These are phyloP conservation scores for Drosophila barbarae DNA, from an alignment of 2,888 invertebrate species.

Conservation along the genomic window DNA sequence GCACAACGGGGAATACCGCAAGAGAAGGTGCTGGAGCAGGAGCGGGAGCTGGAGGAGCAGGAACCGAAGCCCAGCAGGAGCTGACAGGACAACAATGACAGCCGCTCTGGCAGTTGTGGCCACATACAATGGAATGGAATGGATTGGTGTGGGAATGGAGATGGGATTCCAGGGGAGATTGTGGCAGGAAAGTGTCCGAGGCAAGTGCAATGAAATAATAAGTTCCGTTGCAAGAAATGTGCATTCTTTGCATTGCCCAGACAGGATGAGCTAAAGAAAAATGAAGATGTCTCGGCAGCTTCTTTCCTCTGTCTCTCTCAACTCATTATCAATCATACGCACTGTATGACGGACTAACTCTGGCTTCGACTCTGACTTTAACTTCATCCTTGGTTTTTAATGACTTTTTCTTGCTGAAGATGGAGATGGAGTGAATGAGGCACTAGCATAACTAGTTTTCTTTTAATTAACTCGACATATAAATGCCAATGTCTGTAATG, in stretches of 20 bases:
- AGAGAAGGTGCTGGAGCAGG: slow-evolving; percentile 2
- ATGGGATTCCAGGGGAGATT: not conserved
- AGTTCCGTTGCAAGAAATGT: slow-evolving; percentile 63
- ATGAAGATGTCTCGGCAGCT: slow-evolving; percentile 40
- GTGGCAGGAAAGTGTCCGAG: slow-evolving; percentile 19
- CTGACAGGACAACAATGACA: slow-evolving; percentile 26
- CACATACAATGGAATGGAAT: slow-evolving; percentile 16
- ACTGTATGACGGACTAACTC: slow-evolving; percentile 40
- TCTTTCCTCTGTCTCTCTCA: slow-evolving; percentile 3
- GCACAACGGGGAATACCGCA: slow-evolving; percentile 20
- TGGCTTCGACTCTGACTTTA: slow-evolving; percentile 20
- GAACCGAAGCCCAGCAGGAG: slow-evolving; percentile 20
- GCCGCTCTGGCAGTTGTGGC: slow-evolving; percentile 16
- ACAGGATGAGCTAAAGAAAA: slow-evolving; percentile 14
- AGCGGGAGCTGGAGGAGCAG: slow-evolving; percentile 5
- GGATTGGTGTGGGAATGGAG: not conserved
- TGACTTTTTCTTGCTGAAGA: slow-evolving; percentile 56
- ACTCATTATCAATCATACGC: slow-evolving; percentile 73
- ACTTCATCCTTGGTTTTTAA: slow-evolving; percentile 56
- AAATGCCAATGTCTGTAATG: slow-evolving; percentile 58
- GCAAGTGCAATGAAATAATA: slow-evolving; percentile 50
- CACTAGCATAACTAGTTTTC: slow-evolving; percentile 68
- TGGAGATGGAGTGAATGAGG: slow-evolving; percentile 12
- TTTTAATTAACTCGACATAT: slow-evolving; percentile 71
- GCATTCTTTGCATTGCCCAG: slow-evolving; percentile 57